Evolutionary conservation across 1,140 invertebrate genomes (phyloP).

Genomic region (Acromyrmex heyeri): DNA sequence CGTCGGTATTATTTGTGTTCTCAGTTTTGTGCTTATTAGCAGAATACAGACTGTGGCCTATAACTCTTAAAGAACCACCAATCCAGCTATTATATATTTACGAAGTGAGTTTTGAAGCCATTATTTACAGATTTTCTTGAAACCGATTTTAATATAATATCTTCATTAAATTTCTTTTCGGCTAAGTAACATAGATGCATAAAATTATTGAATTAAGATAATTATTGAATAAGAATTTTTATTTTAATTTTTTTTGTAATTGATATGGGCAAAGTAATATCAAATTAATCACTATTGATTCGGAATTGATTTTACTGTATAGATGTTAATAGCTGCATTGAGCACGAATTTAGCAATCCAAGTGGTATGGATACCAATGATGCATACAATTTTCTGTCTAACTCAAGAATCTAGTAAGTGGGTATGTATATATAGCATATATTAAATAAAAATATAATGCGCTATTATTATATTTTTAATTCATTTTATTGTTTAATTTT

Average conservation of each 20-base stretch:
- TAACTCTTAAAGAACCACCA: slow-evolving; percentile 84
- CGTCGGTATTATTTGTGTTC: slow-evolving; percentile 82
- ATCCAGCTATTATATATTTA: slow-evolving; percentile 84
- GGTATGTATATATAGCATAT: slow-evolving; percentile 74
- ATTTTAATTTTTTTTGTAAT: not conserved
- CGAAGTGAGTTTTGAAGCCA: slow-evolving; percentile 75
- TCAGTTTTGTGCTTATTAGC: slow-evolving; percentile 83
- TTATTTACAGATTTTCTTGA: not conserved
- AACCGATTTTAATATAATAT: not conserved
- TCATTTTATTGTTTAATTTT: not conserved
- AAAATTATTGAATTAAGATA: not conserved
- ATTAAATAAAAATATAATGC: not conserved
- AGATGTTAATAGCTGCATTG: slow-evolving; percentile 84
- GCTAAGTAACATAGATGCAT: not conserved
- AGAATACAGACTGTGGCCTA: slow-evolving; percentile 84
- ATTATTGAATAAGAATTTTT: not conserved
- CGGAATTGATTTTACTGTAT: not conserved
- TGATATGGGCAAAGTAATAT: not conserved
- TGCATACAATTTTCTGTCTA: slow-evolving; percentile 79
- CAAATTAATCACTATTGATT: not conserved
- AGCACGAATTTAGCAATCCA: slow-evolving; percentile 82
- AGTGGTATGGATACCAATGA: slow-evolving; percentile 83
- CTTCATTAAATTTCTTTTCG: not conserved
- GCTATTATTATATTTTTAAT: not conserved
- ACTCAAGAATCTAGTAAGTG: slow-evolving; percentile 83